Conservation (phyloP, 2,797 vertebrate species). For the Euthynnus affinis region DNA sequence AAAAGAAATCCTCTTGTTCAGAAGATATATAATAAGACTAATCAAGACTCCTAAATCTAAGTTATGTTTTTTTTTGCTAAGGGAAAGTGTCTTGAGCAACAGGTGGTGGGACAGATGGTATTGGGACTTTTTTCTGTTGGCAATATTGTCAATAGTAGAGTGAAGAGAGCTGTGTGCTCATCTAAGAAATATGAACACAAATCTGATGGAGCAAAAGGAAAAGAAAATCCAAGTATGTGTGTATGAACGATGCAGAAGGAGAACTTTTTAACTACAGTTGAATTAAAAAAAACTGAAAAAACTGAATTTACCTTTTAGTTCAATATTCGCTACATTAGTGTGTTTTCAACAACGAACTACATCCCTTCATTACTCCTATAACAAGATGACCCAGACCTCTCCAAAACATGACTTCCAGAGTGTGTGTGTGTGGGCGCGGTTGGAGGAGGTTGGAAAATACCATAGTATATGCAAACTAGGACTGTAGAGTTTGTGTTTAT, state of each 20-base stretch:
- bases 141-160: slow-evolving; percentile 33
- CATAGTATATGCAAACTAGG: slow-evolving; percentile 5
- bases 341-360: slow-evolving; percentile 37
- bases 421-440: slow-evolving; percentile 24
- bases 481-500: slow-evolving; percentile 29
- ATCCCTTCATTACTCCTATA: slow-evolving; percentile 50
- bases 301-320: too few species aligned
- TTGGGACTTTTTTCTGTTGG: slow-evolving; percentile 50
- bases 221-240: not conserved
- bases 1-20: slow-evolving; percentile 14
- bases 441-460: slow-evolving; percentile 24
- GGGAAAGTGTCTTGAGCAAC: slow-evolving; percentile 37
- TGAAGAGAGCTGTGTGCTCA: slow-evolving; percentile 22
- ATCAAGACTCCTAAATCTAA: slow-evolving; percentile 28
- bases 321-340: not conserved
- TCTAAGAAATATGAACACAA: slow-evolving; percentile 31
- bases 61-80: slow-evolving; percentile 9
- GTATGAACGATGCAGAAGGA: not conserved
- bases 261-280: slow-evolving; percentile 3
- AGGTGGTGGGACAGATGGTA: slow-evolving; percentile 62
- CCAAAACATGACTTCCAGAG: slow-evolving; percentile 24
- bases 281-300: too few species aligned
- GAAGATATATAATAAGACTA: slow-evolving; percentile 13
- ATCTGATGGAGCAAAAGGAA: slow-evolving; percentile 11
- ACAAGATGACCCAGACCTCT: slow-evolving; percentile 49